These are phyloP conservation scores for Trematomus loennbergii DNA, from an alignment of 2,113 vertebrate genomes.

Conservation along the genomic window DNA sequence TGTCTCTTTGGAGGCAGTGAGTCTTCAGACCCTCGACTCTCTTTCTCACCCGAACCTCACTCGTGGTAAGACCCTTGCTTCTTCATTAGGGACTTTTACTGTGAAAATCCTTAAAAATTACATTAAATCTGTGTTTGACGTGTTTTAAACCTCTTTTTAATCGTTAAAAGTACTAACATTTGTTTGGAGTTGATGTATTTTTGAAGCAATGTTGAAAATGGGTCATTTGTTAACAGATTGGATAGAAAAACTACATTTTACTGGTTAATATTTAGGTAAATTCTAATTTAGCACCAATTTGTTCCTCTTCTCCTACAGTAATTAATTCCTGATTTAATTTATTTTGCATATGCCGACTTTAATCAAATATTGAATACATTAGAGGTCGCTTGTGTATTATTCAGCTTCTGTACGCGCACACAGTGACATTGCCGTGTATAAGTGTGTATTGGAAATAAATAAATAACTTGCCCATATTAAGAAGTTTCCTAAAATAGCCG, in stretches of 20 bases:
- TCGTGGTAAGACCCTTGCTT: conserved; percentile 81
- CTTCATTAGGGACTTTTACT: conserved; percentile 38
- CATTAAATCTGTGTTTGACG: neutral
- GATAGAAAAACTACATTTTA: neutral
- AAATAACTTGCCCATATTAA: conserved; percentile 89
- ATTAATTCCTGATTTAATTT: too few species aligned
- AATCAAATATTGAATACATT: conserved; percentile 15
- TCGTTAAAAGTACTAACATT: conserved; percentile 24
- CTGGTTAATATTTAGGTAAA: too few species aligned
- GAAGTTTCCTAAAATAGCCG: conserved; percentile 92
- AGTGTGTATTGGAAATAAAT: conserved; percentile 77
- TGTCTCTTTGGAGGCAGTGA: conserved; percentile 64
- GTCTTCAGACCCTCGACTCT: conserved; percentile 69
- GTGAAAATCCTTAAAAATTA: conserved; percentile 1
- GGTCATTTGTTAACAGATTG: conserved; percentile 3
- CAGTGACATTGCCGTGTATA: conserved; percentile 59
- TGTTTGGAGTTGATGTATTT: conserved; percentile 9
- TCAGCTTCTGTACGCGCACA: conserved; percentile 16
- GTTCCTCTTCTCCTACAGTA: too few species aligned
- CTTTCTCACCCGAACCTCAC: conserved; percentile 71
- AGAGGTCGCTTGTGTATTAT: conserved; percentile 30
- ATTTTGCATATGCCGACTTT: neutral
- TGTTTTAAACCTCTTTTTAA: neutral
- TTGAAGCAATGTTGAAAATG: conserved; percentile 13
- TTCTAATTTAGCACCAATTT: too few species aligned